Evolutionary conservation across 2,113 vertebrate genomes (phyloP), one percentile per base, ranked within the genome.

Genomic region (Lethenteron camtschaticum): DNA sequence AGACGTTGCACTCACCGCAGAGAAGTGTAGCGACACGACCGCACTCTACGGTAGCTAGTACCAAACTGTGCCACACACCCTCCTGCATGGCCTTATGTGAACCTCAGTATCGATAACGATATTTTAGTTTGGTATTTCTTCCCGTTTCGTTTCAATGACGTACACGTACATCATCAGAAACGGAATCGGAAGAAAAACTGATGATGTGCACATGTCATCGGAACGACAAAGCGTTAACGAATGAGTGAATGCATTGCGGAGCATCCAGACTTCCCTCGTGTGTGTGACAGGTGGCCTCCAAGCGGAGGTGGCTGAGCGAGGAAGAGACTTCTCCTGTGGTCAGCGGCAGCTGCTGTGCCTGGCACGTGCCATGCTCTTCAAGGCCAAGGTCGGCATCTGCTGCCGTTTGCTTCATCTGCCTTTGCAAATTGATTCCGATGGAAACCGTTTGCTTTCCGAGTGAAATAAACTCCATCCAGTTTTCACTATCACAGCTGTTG

Each of bases 261-360:
- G 56, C 41, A 9, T 11, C 55, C 41, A 12, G 8, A 12, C 57
- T 9, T 2, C 24, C 16, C 75, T 14, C 74, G 9, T 57, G 24
- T 69, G 0, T 70, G 8, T 72, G 20, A 20, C 79, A 99, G 94
- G 92, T 56, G 94, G 94, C 63, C 77, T 97, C 79, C 83, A 83
- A 56, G 80, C 83, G 0, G 75, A 87, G 72, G 80, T 92, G 56
- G 85, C 85, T 1, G 88, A 95, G 71, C 81, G 79, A 16, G 92
- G 94, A 16, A 85, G 75, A 68, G 80, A 69, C 56, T 80, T 95
- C 56, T 99, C 92, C 0, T 76, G 86, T 72, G 94, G 92, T 57
- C 92, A 99, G 79, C 85, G 84, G 69, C 92, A 99, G 80, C 81
- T 99, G 68, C 68, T 95, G 74, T 97, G 94, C 79, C 78, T 99